These are phyloP conservation scores for Actinemys pallida DNA, from an alignment of 2,113 vertebrate genomes.

Conservation along the genomic window DNA sequence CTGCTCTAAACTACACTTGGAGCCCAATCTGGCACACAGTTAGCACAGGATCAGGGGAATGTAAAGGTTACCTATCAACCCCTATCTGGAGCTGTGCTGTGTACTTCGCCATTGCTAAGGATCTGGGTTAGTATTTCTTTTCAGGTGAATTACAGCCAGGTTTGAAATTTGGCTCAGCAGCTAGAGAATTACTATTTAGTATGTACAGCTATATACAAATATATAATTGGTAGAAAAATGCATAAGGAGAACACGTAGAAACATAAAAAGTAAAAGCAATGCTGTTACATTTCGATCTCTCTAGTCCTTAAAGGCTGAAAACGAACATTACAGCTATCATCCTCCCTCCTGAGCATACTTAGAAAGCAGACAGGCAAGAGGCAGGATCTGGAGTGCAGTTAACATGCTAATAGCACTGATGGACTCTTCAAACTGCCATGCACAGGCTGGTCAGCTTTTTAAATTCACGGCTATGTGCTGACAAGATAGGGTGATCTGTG, in stretches of 20 bases:
- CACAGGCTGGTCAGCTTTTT: background rate
- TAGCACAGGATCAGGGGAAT: background rate
- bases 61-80: background rate
- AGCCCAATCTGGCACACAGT: background rate
- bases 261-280: background rate
- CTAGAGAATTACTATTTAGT: background rate
- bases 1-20: background rate
- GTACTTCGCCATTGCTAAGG: background rate
- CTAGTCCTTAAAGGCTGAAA: background rate
- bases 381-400: background rate
- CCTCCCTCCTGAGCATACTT: background rate
- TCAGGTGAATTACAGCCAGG: background rate
- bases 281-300: background rate
- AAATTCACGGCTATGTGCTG: background rate
- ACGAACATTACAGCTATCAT: background rate
- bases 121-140: background rate
- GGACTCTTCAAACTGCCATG: background rate
- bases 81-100: background rate
- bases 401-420: background rate
- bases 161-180: background rate
- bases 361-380: background rate
- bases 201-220: background rate
- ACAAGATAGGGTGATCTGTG: background rate
- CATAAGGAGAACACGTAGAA: background rate
- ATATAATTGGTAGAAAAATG: background rate